Percentiles rank a stretch among this genome's conserved stretches.
phyloP scores from a whole-genome alignment of 2,888 invertebrate genomes.

The Baccha elongata region DNA sequence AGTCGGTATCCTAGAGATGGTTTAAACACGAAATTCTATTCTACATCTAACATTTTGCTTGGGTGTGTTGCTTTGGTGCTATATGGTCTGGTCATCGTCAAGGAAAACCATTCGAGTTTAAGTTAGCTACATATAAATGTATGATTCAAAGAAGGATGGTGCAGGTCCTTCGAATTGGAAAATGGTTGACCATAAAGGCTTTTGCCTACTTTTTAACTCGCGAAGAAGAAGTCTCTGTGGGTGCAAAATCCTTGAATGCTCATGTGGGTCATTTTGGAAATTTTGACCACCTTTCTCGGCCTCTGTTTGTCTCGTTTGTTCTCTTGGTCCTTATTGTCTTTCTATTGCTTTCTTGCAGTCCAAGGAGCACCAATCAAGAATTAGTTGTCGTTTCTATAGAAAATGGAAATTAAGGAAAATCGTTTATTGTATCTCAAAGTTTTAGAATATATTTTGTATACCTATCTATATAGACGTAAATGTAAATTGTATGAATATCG shows the following conservation, averaged over 20 bases:
- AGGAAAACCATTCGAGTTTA: slow-evolving; percentile 60
- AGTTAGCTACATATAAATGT: slow-evolving; percentile 39
- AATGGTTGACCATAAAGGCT: slow-evolving; percentile 44
- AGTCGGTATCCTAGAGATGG: slow-evolving; percentile 58
- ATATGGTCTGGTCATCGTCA: slow-evolving; percentile 29
- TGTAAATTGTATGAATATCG: slow-evolving; percentile 7
- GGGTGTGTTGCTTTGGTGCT: slow-evolving; percentile 53
- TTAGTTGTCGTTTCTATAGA: slow-evolving; percentile 62
- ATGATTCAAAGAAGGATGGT: slow-evolving; percentile 38
- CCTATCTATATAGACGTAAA: background rate
- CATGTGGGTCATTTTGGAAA: slow-evolving; percentile 66
- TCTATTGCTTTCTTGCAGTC: slow-evolving; percentile 54
- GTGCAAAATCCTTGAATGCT: slow-evolving; percentile 32
- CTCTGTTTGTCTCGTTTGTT: slow-evolving; percentile 11
- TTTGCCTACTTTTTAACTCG: slow-evolving; percentile 55
- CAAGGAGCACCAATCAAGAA: slow-evolving; percentile 72
- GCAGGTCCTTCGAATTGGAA: slow-evolving; percentile 38
- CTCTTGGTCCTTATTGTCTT: slow-evolving; percentile 16
- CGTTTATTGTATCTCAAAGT: slow-evolving; percentile 52
- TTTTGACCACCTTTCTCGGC: slow-evolving; percentile 52
- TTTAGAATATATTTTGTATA: slow-evolving; percentile 6
- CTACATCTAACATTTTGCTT: slow-evolving; percentile 63
- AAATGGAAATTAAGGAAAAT: slow-evolving; percentile 72
- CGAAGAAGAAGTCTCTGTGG: slow-evolving; percentile 59
- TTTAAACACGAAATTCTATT: slow-evolving; percentile 68